Evolutionary conservation across 2,113 vertebrate genomes (phyloP), one percentile per base, ranked within the genome.

Genomic region (Nibea coibor): DNA sequence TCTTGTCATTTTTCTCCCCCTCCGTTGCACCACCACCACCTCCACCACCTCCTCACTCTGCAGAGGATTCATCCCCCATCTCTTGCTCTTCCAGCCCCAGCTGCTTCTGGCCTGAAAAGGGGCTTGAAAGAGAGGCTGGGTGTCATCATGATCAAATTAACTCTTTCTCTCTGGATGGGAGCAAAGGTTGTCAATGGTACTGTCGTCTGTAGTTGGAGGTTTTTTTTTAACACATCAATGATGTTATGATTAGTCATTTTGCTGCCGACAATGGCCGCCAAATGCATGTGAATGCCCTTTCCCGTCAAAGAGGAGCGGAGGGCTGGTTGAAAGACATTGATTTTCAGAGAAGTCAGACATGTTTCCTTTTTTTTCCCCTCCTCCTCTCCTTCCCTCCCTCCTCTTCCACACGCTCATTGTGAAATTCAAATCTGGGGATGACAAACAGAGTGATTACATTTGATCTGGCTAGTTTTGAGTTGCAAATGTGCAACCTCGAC

Each of bases 201-300:
- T 63, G 83, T 92, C 68, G 80, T 74, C 86, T 89, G 84, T 91
- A 83, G 85, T 88, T 79, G 71, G 35, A 39, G 35, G 70, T 28
- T 56, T 72, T 73, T 73, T 78, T 83, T 72, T 47, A 71, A 80
- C 80, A 82, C 89, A 78, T 93, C 94, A 94, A 94, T 94, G 93
- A 94, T 93, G 92, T 93, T 95, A 93, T 95, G 94, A 95, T 95
- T 94, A 95, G 93, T 91, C 93, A 87, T 93, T 94, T 94, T 93
- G 82, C 91, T 73, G 86, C 80, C 78, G 79, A 94, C 92, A 95
- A 95, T 93, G 89, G 83, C 72, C 78, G 83, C 92, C 93, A 93
- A 93, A 91, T 88, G 88, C 69, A 42, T 15, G 84, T 94, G 91
- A 94, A 94, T 94, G 93, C 85, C 93, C 93, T 93, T 90, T 85